Percentiles rank a stretch among this genome's conserved stretches.
Conservation (phyloP, 2,113 vertebrate species). For the Rousettus leschenaultii region DNA sequence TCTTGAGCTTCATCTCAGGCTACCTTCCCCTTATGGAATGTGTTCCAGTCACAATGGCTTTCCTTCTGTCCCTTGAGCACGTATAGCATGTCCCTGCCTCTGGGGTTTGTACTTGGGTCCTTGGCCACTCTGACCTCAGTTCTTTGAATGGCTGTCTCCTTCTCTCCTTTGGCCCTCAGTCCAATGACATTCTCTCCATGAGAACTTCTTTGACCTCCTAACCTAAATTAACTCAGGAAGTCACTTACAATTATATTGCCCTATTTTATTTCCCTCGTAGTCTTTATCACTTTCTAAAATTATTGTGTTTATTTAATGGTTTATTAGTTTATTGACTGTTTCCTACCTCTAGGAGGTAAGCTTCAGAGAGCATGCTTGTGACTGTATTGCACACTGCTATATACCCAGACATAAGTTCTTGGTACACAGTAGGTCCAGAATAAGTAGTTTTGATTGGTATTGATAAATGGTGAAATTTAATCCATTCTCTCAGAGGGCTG, state of each 20-base stretch:
- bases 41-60: not conserved
- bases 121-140: not conserved
- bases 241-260: not conserved
- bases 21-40: not conserved
- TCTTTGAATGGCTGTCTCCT: not conserved
- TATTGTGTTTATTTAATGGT: not conserved
- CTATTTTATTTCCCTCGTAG: constrained; percentile 14
- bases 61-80: not conserved
- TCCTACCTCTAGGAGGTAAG: not conserved
- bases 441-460: not conserved
- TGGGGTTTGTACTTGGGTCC: not conserved
- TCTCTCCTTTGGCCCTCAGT: too few species aligned
- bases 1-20: not conserved
- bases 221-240: not conserved
- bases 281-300: not conserved
- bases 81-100: not conserved
- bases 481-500: too few species aligned
- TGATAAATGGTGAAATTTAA: not conserved
- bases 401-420: not conserved
- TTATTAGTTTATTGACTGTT: not conserved
- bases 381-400: not conserved
- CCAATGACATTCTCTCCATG: not conserved
- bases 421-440: not conserved
- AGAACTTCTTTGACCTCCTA: not conserved
- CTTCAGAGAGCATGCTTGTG: not conserved